phyloP scores from a whole-genome alignment of 2,113 vertebrate species.

The Orycteropus afer region DNA sequence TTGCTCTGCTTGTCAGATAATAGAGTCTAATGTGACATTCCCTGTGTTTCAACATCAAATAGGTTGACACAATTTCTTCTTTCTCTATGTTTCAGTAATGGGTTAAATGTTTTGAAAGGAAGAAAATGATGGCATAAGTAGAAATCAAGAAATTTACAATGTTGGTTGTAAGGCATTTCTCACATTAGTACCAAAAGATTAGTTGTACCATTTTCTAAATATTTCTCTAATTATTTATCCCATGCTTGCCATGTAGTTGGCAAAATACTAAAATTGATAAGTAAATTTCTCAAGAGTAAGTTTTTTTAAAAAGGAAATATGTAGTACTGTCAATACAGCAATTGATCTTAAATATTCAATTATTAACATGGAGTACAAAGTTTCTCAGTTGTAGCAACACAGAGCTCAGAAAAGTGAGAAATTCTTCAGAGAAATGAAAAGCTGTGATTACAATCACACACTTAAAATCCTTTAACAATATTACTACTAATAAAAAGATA shows the following conservation, averaged over 20 bases:
- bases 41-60: neutral
- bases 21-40: neutral
- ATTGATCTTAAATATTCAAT: neutral
- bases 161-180: neutral
- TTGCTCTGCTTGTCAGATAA: neutral
- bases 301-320: neutral
- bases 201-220: neutral
- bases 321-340: neutral
- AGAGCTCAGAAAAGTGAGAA: neutral
- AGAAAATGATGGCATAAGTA: neutral
- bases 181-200: neutral
- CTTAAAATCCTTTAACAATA: neutral
- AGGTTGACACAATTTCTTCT: neutral
- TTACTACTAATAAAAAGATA: conserved; percentile 8
- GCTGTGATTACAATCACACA: neutral
- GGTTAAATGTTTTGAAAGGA: conserved; percentile 23
- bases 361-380: neutral
- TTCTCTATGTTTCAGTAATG: neutral
- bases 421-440: conserved; percentile 7
- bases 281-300: neutral
- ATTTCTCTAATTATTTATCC: neutral
- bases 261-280: conserved; percentile 6
- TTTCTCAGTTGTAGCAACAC: neutral
- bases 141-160: neutral
- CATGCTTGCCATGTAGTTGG: neutral